Base-by-base conservation (phyloP, 2,113 vertebrate genomes). In the Pygoscelis adeliae region DNA sequence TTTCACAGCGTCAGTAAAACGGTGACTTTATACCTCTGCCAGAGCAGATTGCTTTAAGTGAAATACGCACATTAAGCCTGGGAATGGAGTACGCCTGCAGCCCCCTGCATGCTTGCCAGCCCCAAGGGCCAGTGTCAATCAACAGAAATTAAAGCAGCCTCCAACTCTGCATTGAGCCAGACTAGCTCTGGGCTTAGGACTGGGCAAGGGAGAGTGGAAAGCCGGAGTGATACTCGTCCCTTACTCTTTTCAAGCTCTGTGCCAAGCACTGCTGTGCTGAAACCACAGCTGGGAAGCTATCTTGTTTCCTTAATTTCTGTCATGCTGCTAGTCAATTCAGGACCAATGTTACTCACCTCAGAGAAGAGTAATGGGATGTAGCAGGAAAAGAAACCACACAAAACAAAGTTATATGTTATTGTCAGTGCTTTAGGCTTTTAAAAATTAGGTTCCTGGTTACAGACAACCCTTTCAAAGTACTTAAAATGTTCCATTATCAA, bases 401-500 rank as follows among this genome's bases (percentile, higher is more conserved):
- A 85, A 86, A 52, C 19, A 42, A 69, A 74, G 55, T 44, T 47
- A 42, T 42, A 49, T 70, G 36, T 30, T 74, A 34, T 40, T 67
- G 32, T 30, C 34, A 38, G 21, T 84, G 55, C 12, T 83, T 63
- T 44, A 46, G 50, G 70, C 50, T 70, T 94, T 83, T 32, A 71
- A 80, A 90, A 82, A 82, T 26, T 3, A 1, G 40, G 38, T 67
- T 84, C 47, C 59, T 42, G 10, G 22, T 59, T 61, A 91, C 21
- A 79, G 70, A 61, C 53, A 88, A 47, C 61, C 6, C 32, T 85
- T 88, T 79, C 59, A 70, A 55, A 52, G 49, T 76, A 71, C 40
- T 69, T 82, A 55, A 70, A 89, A 53, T 84, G 80, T 83, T 86
- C 46, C 27, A 80, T 89, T 91, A 83, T 40, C 46, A 56, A 89